These are phyloP conservation scores for Drosophila eohydei DNA, from an alignment of 2,888 invertebrate species.

Conservation along the genomic window DNA sequence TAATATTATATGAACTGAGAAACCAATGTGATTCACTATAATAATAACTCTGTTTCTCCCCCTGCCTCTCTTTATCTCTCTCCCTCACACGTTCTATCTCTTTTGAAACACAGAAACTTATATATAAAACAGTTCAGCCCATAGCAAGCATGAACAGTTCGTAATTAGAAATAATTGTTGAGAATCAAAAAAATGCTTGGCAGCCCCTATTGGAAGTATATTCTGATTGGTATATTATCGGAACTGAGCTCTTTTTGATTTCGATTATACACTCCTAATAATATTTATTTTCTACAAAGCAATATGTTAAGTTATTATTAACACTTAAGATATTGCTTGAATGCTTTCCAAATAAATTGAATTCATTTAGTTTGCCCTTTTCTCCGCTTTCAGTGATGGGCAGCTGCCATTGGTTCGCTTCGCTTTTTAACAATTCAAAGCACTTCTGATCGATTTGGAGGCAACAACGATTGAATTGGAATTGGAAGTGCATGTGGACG, in stretches of 20 bases:
- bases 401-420: constrained; percentile 17
- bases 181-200: not conserved
- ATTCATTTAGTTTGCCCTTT: not conserved
- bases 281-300: not conserved
- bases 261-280: not conserved
- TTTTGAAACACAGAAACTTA: not conserved
- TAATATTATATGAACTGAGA: no score
- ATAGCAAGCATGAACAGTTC: not conserved
- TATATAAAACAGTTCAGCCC: not conserved
- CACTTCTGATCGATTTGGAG: constrained; percentile 35
- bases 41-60: no score
- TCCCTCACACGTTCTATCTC: not conserved
- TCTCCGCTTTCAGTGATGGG: not conserved
- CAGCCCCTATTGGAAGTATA: not conserved
- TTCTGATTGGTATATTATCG: not conserved
- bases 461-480: constrained; percentile 33
- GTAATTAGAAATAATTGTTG: not conserved
- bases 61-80: not conserved
- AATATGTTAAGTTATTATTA: not conserved
- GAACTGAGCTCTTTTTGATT: not conserved
- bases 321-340: not conserved
- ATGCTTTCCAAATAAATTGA: constrained; percentile 1
- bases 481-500: not conserved
- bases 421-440: constrained; percentile 17
- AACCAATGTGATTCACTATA: no score